Evolutionary conservation across 2,797 vertebrate genomes (phyloP).

Genomic region (Myotis daubentonii): DNA sequence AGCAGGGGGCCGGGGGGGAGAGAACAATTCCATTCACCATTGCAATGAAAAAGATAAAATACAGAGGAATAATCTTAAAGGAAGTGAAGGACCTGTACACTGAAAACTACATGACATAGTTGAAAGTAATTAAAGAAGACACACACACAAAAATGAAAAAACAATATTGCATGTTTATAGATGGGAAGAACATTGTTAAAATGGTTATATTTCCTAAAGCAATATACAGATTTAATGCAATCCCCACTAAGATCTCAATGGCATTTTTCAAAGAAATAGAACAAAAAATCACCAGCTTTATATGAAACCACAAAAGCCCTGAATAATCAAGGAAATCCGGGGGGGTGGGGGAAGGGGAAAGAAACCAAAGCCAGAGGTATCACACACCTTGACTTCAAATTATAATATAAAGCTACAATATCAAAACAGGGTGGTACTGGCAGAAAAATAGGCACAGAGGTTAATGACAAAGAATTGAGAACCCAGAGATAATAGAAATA

Average conservation of each 20-base stretch:
- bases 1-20: too few species aligned
- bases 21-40: neutral
- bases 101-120: neutral
- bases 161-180: neutral
- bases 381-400: neutral
- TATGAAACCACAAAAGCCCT: neutral
- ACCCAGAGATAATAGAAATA: neutral
- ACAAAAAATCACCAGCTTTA: neutral
- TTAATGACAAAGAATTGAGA: neutral
- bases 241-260: neutral
- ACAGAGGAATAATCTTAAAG: neutral
- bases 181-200: neutral
- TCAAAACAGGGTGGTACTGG: neutral
- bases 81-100: neutral
- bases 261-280: neutral
- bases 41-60: neutral
- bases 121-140: neutral
- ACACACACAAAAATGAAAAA: neutral
- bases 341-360: accelerated
- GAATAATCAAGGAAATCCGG: neutral
- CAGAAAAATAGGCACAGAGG: neutral
- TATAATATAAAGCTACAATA: neutral
- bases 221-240: neutral
- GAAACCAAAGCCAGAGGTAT: neutral
- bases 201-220: neutral